phyloP scores from a whole-genome alignment of 37 sponge, comb jelly and placozoan species.

The Chondrilla cf. caribensis region DNA sequence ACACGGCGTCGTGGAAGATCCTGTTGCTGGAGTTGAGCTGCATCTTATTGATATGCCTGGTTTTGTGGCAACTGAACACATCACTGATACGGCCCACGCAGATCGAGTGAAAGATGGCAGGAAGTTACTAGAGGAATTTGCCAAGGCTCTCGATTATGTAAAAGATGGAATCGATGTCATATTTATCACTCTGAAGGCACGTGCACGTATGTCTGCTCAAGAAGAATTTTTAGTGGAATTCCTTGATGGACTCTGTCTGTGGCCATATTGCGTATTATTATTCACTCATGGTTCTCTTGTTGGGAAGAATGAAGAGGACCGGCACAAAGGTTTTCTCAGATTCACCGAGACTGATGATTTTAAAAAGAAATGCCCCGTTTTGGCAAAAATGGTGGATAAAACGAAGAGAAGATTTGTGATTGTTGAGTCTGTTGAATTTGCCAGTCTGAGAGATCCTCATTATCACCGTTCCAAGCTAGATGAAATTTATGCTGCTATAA shows the following conservation, averaged over 20 bases:
- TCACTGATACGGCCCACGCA: not conserved
- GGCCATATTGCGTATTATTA: constrained; percentile 9
- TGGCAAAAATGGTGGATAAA: not conserved
- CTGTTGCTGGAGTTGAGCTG: not conserved
- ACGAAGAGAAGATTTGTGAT: not conserved
- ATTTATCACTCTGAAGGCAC: not conserved
- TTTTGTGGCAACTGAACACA: not conserved
- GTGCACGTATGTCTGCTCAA: not conserved
- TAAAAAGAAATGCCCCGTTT: not conserved
- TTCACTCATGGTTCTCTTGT: constrained; percentile 18
- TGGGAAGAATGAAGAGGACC: not conserved
- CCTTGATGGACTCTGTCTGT: not conserved
- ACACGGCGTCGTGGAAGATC: not conserved
- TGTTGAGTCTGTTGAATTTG: not conserved
- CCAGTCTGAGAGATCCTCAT: not conserved
- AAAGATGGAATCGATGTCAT: constrained; percentile 5
- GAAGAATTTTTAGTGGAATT: not conserved
- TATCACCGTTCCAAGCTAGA: not conserved
- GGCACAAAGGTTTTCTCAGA: not conserved
- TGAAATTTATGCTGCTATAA: not conserved
- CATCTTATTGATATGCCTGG: constrained; percentile 1
- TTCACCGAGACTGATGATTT: not conserved
- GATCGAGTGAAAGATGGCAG: not conserved
- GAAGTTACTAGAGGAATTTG: not conserved
- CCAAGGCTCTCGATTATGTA: not conserved